Base-by-base conservation (phyloP, 1,140 invertebrate genomes). In the Varroa destructor region DNA sequence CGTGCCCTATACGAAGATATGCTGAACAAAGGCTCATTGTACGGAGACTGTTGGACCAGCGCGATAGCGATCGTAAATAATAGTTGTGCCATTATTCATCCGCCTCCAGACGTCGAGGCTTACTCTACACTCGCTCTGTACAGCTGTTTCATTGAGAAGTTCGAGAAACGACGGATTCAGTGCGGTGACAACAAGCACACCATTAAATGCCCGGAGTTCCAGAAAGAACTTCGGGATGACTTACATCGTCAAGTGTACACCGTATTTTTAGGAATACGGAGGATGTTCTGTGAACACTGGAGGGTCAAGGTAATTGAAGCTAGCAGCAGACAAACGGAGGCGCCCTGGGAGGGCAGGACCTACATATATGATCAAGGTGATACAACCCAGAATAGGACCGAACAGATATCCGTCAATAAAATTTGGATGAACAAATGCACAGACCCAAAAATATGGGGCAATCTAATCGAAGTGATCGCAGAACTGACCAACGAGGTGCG, bases 71-170 rank as follows among this genome's bases (percentile, higher is more conserved):
- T 67, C 40, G 61, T 46, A 12, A n/a, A 67, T 12, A 40, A 37
- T 1, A 40, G 46, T 40, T 67, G 61, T 40, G 3, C 46, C 4
- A 10, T 36, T 2, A 46, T 14, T 1, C n/a, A 8, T 1, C 12
- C 40, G 40, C 1, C 14, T 2, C 12, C 37, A 3, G 36, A 67
- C 12, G 3, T 3, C 12, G 61, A 43, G 12, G 61, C 40, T 2
- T 37, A 8, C 14, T 2, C 10, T 1, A 46, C 12, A 4, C 61
- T 67, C 40, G 36, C 14, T 12, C 14, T 67, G 37, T 67, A 36
- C 61, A 67, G 40, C 40, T 67, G 61, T 37, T 67, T 36, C 37
- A 2, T 67, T 12, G 61, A 14, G 61, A 67, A 40, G 40, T 25
- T 37, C 61, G 61, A 67, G 36, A 14, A 12, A 5, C 61, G 61